phyloP scores from a whole-genome alignment of 2,797 vertebrate genomes.

The Protonibea diacanthus region DNA sequence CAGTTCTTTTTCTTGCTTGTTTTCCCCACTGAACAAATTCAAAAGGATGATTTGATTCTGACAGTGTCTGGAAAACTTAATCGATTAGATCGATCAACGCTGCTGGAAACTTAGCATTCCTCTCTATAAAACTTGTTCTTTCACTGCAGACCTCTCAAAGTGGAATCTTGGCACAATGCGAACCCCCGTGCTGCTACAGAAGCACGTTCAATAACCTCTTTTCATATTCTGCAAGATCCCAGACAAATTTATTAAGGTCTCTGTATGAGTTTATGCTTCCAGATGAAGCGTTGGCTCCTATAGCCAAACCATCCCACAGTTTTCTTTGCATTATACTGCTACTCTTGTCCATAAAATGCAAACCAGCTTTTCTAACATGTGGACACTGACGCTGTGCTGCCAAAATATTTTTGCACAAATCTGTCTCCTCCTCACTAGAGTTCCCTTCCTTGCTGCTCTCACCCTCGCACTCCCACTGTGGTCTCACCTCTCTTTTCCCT shows the following conservation, averaged over 20 bases:
- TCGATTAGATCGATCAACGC: conserved; percentile 40
- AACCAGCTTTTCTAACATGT: conserved; percentile 43
- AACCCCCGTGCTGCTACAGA: conserved; percentile 43
- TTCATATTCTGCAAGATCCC: conserved; percentile 48
- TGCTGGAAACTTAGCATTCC: conserved; percentile 28
- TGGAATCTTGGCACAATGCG: conserved; percentile 48
- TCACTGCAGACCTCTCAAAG: conserved; percentile 40
- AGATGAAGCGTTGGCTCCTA: conserved; percentile 42
- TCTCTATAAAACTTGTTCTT: conserved; percentile 25
- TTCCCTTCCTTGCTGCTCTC: conserved; percentile 22
- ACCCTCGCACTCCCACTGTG: conserved; percentile 23
- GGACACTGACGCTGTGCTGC: conserved; percentile 36
- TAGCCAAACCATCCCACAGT: conserved; percentile 19
- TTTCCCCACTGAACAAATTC: conserved; percentile 20
- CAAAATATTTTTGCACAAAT: conserved; percentile 55
- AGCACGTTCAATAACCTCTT: conserved; percentile 46
- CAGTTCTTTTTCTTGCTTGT: conserved; percentile 10
- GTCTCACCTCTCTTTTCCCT: conserved; percentile 42
- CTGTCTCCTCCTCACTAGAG: conserved; percentile 41
- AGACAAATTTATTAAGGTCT: conserved; percentile 60
- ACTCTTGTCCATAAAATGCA: conserved; percentile 33
- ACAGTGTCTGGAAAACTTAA: conserved; percentile 47
- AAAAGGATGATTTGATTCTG: conserved; percentile 18
- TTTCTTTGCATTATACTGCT: conserved; percentile 34
- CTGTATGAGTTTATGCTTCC: conserved; percentile 26